Percentiles rank a stretch among this genome's conserved stretches.
Conservation (phyloP, 2,888 invertebrate genomes). For the Perdita meconis region DNA sequence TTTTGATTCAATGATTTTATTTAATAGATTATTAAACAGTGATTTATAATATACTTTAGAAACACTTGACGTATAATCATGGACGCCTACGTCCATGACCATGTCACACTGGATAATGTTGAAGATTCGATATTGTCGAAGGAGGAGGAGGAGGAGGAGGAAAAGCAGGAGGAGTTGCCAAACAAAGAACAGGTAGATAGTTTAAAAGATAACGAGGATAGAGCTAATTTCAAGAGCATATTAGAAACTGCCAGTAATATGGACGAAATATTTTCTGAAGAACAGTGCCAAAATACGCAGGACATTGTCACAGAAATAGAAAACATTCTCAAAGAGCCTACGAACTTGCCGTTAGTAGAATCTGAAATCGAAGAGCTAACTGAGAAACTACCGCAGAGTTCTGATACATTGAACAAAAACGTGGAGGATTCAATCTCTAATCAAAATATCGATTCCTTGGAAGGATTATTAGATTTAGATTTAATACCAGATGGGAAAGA, state of each 20-base stretch:
- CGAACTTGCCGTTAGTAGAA: slow-evolving; percentile 45
- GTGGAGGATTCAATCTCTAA: slow-evolving; percentile 62
- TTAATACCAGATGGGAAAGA: slow-evolving; percentile 67
- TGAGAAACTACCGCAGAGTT: slow-evolving; percentile 62
- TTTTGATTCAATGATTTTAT: no score
- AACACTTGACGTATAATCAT: no score
- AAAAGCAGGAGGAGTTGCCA: slow-evolving; percentile 9
- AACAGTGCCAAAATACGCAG: slow-evolving; percentile 65
- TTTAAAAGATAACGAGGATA: slow-evolving; percentile 12
- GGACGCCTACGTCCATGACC: no score
- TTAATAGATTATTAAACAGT: no score
- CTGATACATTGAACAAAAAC: slow-evolving; percentile 63
- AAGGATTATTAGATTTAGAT: slow-evolving; percentile 70
- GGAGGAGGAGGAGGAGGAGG: no score
- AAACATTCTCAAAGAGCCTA: slow-evolving; percentile 37
- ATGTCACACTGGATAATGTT: not conserved
- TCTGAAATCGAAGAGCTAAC: slow-evolving; percentile 49
- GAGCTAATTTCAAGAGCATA: slow-evolving; percentile 48
- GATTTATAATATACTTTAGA: no score
- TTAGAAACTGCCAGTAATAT: slow-evolving; percentile 50
- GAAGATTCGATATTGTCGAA: slow-evolving; percentile 1
- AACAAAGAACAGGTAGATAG: slow-evolving; percentile 31
- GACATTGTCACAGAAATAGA: slow-evolving; percentile 63
- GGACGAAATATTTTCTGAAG: slow-evolving; percentile 65
- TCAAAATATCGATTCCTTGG: slow-evolving; percentile 70